Base-by-base conservation (phyloP, 1,140 invertebrate species). In the Drosophila erecta region DNA sequence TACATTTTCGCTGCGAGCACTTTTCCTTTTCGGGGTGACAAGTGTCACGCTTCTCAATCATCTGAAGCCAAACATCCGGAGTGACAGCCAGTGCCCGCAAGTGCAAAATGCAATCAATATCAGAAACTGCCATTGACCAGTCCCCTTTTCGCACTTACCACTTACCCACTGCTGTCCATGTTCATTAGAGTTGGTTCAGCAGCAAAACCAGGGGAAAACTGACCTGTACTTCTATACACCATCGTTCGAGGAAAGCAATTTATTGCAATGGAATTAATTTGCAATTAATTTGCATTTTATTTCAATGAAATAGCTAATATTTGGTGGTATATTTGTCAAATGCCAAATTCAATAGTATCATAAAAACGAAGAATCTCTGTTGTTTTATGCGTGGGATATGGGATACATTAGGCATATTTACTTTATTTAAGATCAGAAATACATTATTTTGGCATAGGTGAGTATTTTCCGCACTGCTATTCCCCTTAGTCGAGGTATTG, bases 91-190 rank as follows among this genome's bases (percentile, higher is more conserved):
- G 10, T 72, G 40, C 17, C 69, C 56, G 56, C 57, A 54, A 59
- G 47, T 44, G 56, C 57, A 72, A 73, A 80, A 76, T 81, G 58
- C 55, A 81, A 81, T 81, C 79, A 81, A 81, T 81, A 81, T 74
- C 69, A 67, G 47, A 54, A 74, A 56, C 55, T 74, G 57, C 47
- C 58, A 58, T 20, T 65, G 67, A 46, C 47, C 58, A 69, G 30
- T 47, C 46, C 17, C 59, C 61, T 49, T 54, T 56, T 46, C 22
- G 33, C 43, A 56, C 53, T 56, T 37, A 17, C 17, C 17, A 17
- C 1, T 17, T 17, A 10, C 38, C 38, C 46, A n/a, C 38, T 55
- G 70, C 56, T 76, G 77, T 76, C 73, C 27, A 14, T 17, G 54
- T 74, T 77, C 62, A 74, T 81, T 69, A 74, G 53, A 54, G 22